Base-by-base conservation (phyloP, 2,797 vertebrate species). In the Sibirionetta formosa region DNA sequence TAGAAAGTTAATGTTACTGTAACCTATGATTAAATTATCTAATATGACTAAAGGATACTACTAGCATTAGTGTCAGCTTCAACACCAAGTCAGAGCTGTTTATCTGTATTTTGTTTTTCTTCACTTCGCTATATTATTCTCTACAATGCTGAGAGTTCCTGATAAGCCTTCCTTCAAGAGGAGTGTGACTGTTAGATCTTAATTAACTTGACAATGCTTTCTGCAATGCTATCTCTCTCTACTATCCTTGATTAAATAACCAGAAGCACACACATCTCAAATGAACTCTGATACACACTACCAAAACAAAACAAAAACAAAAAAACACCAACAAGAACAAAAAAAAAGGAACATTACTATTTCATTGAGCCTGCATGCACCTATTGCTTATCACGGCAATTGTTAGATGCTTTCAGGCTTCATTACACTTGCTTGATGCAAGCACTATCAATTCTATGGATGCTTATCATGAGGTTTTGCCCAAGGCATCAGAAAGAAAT, bases 121-220 rank as follows among this genome's bases (percentile, higher is more conserved):
- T 40, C 20, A 33, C 0, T 0, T 29, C 65, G 11, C 20, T 71
- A 31, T 63, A 6, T 66, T 40, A 51, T 7, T 88, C 91, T 83
- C 54, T 35, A 72, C 26, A 69, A 61, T 38, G 26, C 13, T 64
- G 50, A 5, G 51, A 54, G 71, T 90, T 86, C 40, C 33, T 44
- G 38, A 64, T 53, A 91, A 88, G 20, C 17, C 31, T 75, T 78
- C 33, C 27, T 88, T 91, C 50, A 50, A 69, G 75, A 58, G 77
- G 27, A 84, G 86, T 78, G 27, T 69, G 40, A n/a, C 36, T 72
- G 58, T 27, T 92, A 36, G 50, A 76, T 81, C 14, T 56, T 65
- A 75, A 95, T 88, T 72, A 69, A 40, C 18, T 65, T 42, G 9
- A 24, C 46, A 88, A 78, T 78, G 14, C 12, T 78, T 71, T 91